Percentiles rank a stretch among this genome's conserved stretches.
Conservation (phyloP, 2,888 invertebrate genomes). For the Thera obeliscata region DNA sequence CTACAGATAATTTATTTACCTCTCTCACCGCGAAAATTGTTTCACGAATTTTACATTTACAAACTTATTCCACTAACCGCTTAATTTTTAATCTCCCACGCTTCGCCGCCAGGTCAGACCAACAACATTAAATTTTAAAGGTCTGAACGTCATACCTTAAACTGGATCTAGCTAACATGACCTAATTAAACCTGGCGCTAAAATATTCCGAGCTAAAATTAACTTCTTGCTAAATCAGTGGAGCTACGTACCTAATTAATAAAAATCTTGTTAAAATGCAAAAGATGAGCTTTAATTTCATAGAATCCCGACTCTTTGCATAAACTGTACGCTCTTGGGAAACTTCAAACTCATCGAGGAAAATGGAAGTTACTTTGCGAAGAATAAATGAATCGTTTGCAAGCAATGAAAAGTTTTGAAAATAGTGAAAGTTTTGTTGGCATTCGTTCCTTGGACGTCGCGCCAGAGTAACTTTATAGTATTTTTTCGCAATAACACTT, state of each 20-base stretch:
- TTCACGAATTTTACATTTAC: neutral
- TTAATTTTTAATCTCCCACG: conserved; percentile 25
- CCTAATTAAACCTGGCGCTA: conserved; percentile 29
- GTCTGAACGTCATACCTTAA: conserved; percentile 15
- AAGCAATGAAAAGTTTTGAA: conserved; percentile 23
- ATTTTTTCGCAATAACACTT: conserved; percentile 4
- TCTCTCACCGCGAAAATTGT: neutral
- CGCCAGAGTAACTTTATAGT: neutral
- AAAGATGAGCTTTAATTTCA: conserved; percentile 9
- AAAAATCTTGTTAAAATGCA: neutral
- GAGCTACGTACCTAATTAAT: neutral
- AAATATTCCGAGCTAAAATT: conserved; percentile 10
- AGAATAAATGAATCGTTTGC: conserved; percentile 29
- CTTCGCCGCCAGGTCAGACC: conserved; percentile 24
- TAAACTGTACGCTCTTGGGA: conserved; percentile 18
- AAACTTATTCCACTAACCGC: conserved; percentile 9
- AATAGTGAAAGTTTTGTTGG: conserved; percentile 6
- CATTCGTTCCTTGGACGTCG: neutral
- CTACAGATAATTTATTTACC: too few species aligned
- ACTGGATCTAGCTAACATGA: conserved; percentile 31
- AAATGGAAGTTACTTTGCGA: conserved; percentile 22
- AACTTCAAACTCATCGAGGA: conserved; percentile 27
- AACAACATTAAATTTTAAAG: conserved; percentile 36
- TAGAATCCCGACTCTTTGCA: conserved; percentile 7
- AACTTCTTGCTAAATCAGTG: neutral